A percentile compares a stretch with the other conserved stretches of the same genome.
Evolutionary conservation across 2,888 invertebrate species (phyloP).

Genomic region (Caenorhabditis sulstoni): DNA sequence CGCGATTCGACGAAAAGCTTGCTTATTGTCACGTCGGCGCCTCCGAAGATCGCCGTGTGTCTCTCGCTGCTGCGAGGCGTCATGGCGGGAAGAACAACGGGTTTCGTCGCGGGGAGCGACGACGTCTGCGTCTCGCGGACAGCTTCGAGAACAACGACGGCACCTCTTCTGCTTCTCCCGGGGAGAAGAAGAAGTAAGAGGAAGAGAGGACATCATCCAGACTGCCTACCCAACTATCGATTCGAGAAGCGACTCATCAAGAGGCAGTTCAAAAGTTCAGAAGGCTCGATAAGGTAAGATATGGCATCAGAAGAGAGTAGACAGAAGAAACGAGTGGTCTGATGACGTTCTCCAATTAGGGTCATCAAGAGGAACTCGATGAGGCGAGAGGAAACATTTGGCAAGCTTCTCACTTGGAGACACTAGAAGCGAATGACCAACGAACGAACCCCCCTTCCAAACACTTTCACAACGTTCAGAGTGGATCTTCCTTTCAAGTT

Average conservation of each 20-base stretch:
- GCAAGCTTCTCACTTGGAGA: neutral
- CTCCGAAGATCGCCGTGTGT: constrained; percentile 30
- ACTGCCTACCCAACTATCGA: neutral
- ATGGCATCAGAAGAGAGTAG: too few relatives aligned
- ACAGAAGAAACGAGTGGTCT: constrained; percentile 20
- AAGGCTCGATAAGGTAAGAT: too few relatives aligned
- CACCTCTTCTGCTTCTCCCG: constrained; percentile 48
- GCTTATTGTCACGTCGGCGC: constrained; percentile 50
- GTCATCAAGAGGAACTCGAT: constrained; percentile 38
- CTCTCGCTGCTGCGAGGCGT: constrained; percentile 22
- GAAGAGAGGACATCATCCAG: constrained; percentile 9
- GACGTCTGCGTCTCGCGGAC: constrained; percentile 26
- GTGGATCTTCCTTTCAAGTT: neutral
- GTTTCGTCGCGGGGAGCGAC: constrained; percentile 19
- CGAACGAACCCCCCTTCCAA: neutral
- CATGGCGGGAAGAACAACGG: constrained; percentile 30
- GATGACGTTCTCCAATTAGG: constrained; percentile 51
- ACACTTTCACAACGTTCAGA: too few relatives aligned
- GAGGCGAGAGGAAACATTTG: constrained; percentile 35
- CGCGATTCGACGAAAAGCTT: constrained; percentile 58
- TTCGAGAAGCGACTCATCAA: neutral
- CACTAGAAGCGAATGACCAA: neutral
- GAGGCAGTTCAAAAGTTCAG: too few relatives aligned
- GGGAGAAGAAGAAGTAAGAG: neutral
- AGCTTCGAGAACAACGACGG: constrained; percentile 32